These are phyloP conservation scores for Seira ritae DNA, from an alignment of 2,888 invertebrate species.

Conservation along the genomic window DNA sequence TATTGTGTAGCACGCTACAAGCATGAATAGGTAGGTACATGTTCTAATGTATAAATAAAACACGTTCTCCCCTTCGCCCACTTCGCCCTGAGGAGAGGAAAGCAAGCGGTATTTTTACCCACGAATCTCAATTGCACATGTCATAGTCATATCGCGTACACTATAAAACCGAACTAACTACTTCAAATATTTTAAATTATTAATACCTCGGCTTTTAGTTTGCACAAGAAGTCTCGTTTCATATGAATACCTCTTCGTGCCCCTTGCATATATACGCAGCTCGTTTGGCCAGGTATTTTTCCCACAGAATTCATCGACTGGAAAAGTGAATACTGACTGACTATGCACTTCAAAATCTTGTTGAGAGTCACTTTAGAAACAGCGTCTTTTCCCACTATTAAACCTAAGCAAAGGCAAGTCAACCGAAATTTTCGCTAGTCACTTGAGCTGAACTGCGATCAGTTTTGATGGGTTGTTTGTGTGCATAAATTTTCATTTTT, in stretches of 20 bases:
- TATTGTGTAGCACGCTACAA: too few relatives aligned
- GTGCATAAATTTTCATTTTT: neutral
- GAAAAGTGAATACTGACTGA: constrained; percentile 41
- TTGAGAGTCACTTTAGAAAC: constrained; percentile 2
- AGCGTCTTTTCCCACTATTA: neutral
- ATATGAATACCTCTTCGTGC: neutral
- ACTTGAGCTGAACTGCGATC: neutral
- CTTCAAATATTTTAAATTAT: constrained; percentile 50
- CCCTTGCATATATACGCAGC: too few relatives aligned
- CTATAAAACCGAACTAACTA: constrained; percentile 16
- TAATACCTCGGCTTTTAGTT: constrained; percentile 29
- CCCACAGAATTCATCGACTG: constrained; percentile 35
- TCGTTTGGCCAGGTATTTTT: neutral
- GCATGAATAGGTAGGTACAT: neutral
- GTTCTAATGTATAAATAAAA: neutral
- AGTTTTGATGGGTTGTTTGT: neutral
- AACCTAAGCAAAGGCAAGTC: neutral
- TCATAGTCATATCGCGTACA: neutral
- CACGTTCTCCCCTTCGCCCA: neutral
- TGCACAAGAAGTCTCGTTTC: neutral
- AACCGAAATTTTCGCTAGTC: neutral
- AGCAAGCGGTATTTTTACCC: neutral
- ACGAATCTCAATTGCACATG: constrained; percentile 15
- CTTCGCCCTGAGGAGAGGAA: neutral
- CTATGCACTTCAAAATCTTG: constrained; percentile 24